Conservation (phyloP, 2,888 invertebrate species). For the Stomorhina lunata region DNA sequence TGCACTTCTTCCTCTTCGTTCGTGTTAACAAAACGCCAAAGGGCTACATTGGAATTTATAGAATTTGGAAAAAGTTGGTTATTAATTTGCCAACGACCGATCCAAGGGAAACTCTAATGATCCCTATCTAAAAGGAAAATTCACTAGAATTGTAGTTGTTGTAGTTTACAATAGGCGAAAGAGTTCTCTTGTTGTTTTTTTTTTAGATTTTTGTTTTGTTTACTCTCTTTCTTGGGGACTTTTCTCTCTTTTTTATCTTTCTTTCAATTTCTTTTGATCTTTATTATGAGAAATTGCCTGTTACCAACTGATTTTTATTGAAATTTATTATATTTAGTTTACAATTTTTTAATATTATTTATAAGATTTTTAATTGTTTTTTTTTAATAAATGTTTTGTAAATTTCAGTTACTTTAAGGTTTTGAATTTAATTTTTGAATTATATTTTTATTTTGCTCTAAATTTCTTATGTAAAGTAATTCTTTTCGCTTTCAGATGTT, state of each 20-base stretch:
- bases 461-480: too few species aligned
- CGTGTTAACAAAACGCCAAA: constrained; percentile 74
- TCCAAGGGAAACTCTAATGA: not conserved
- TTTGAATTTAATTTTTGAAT: too few species aligned
- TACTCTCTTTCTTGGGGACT: not conserved
- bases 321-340: constrained; percentile 21
- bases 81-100: not conserved
- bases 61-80: not conserved
- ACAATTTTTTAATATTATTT: constrained; percentile 1
- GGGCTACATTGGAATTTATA: constrained; percentile 77
- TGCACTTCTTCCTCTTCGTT: constrained; percentile 63
- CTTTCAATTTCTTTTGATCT: not conserved
- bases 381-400: too few species aligned
- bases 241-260: not conserved
- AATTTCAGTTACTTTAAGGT: too few species aligned
- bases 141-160: not conserved
- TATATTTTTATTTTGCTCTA: too few species aligned
- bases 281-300: constrained; percentile 13
- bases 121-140: not conserved
- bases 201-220: not conserved
- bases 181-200: not conserved
- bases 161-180: not conserved
- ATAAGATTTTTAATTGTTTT: not conserved
- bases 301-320: constrained; percentile 39
- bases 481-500: too few species aligned